Base-by-base conservation (phyloP, 92 coral and sea anemone species). In the Montipora capitata region DNA sequence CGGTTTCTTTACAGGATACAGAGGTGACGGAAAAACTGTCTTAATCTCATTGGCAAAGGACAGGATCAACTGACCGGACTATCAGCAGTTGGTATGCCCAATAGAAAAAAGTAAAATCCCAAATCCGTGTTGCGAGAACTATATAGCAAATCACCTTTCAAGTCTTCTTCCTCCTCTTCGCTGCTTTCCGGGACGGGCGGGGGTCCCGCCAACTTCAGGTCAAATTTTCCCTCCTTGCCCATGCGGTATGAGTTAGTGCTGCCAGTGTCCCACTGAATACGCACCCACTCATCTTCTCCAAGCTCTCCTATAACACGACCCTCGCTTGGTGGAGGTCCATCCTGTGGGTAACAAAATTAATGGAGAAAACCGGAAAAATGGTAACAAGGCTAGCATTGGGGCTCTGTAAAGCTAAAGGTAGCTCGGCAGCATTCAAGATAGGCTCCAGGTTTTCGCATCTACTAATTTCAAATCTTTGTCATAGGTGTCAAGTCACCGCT, bases 281-380 rank as follows among this genome's bases (percentile, higher is more conserved):
- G 94, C 54, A 96, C 99, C 99, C 99, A 97, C 63, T 98, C 99
- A 86, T 97, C 99, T 82, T 97, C 99, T 73, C 99, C 99, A 45
- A 97, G 98, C 89, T 97, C 99, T 66, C 98, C 96, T 57, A 97
- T 96, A 61, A 97, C 96, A 20, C 99, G 96, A 2, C 99, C 99
- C 85, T 97, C 98, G 49, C 99, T 92, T 59, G 99, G 98, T 13
- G 99, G 98, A 10, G 95, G 96, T 15, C 99, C 99, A 64, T 97
- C 99, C 99, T 97, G 38, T 41, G 59, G 65, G 13, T 9, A 70
- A 49, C 44, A 71, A 27, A 45, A 45, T 4, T 45, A 45, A 5
- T 13, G 69, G 41, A 70, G 35, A 40, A 18, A 7, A 12, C 35
- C 3, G 9, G 45, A 18, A 17, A 0, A 17, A 13, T 1, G 40